Percentiles rank a stretch among this genome's conserved stretches.
Evolutionary conservation across 2,797 vertebrate species (phyloP).

Genomic region (Chanos chanos): DNA sequence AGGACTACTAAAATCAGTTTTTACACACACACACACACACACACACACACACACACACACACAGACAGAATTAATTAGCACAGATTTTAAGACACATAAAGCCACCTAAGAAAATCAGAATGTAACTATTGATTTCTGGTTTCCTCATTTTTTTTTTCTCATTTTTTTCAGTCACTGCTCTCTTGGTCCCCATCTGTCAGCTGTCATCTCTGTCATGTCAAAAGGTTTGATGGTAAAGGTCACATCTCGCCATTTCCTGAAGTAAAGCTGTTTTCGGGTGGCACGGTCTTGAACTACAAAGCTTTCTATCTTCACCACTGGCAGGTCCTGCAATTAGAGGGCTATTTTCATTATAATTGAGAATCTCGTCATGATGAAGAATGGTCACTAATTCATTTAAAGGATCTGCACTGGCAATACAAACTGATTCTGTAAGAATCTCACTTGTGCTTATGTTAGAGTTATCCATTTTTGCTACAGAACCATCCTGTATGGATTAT

Average conservation of each 20-base stretch:
- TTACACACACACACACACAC: constrained; percentile 6
- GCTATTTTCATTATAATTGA: too few relatives aligned
- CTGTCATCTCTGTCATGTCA: constrained; percentile 51
- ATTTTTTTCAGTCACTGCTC: neutral
- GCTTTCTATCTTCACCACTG: constrained; percentile 72
- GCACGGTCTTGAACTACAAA: constrained; percentile 62
- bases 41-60: constrained; percentile 4
- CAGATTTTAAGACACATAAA: neutral
- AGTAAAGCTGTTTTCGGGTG: constrained; percentile 51
- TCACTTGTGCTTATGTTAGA: too few relatives aligned
- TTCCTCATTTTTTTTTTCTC: too few relatives aligned
- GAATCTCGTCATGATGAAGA: too few relatives aligned
- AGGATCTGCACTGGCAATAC: too few relatives aligned
- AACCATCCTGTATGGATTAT: too few relatives aligned
- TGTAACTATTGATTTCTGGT: neutral
- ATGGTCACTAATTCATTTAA: too few relatives aligned
- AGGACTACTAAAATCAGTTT: too few relatives aligned
- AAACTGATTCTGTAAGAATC: too few relatives aligned
- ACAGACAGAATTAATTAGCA: neutral
- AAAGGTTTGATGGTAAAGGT: constrained; percentile 61
- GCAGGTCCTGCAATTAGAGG: constrained; percentile 61
- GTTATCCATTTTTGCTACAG: too few relatives aligned
- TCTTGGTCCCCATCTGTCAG: constrained; percentile 1
- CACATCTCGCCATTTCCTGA: constrained; percentile 64
- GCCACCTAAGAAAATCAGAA: neutral